phyloP scores from a whole-genome alignment of 2,113 vertebrate genomes.

The Aix galericulata region DNA sequence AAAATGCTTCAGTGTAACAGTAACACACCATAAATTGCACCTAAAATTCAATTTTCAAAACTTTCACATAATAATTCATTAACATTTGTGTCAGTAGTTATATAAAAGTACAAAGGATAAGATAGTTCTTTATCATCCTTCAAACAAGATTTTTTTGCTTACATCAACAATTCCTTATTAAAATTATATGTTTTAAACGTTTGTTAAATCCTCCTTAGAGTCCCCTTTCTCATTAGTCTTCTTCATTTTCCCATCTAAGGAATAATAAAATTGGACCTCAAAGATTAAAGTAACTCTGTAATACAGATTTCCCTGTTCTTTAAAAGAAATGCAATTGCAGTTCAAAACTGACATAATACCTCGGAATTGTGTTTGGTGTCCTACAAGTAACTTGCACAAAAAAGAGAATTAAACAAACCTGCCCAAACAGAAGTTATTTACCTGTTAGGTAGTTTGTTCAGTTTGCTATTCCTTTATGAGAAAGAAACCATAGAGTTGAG shows the following conservation, averaged over 20 bases:
- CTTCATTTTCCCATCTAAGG: neutral
- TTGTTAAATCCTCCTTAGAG: neutral
- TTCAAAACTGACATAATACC: neutral
- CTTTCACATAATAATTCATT: neutral
- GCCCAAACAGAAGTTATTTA: neutral
- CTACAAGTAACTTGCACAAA: neutral
- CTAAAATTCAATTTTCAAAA: neutral
- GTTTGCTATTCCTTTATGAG: neutral
- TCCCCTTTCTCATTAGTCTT: neutral
- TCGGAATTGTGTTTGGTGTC: neutral
- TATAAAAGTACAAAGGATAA: neutral
- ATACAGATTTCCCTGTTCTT: neutral
- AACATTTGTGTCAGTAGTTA: neutral
- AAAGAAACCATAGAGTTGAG: conserved; percentile 5
- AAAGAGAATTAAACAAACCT: neutral
- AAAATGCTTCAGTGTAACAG: neutral
- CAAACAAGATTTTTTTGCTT: neutral
- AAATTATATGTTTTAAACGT: neutral
- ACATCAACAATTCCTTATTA: neutral
- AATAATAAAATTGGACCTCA: neutral
- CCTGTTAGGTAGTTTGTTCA: neutral
- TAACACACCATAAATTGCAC: neutral
- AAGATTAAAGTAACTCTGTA: neutral
- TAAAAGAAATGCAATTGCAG: neutral
- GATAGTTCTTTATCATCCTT: neutral